Base-by-base conservation (phyloP, 2,797 vertebrate genomes). In the Chelmon rostratus region DNA sequence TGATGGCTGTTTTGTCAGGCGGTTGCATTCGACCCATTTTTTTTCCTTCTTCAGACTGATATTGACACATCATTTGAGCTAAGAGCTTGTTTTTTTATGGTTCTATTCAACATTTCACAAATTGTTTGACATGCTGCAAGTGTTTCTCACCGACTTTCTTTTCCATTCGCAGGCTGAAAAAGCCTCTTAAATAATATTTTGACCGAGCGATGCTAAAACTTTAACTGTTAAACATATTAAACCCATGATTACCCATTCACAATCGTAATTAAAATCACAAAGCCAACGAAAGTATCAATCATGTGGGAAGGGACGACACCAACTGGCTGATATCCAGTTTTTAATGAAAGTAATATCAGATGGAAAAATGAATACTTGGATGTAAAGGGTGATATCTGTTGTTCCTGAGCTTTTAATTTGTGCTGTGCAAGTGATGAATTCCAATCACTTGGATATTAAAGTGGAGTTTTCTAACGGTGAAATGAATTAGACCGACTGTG, bases 331-430 rank as follows among this genome's bases (percentile, higher is more conserved):
- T 80, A 68, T 78, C 50, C 68, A 70, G 6, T 28, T 61, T 81
- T 70, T 62, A 86, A 83, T 83, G 28, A 70, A 83, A 79, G 52
- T 72, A 64, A 78, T 85, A 76, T 69, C 57, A 76, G 53, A 13
- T 74, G 70, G 83, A 87, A 84, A 49, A 82, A 88, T 83, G 46
- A 80, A 85, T 83, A 81, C 74, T 73, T 15, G 65, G 35, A 64
- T 85, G 25, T 73, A 63, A 25, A 5, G 52, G 54, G 21, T 58
- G 59, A 67, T 78, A 67, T 80, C 35, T 44, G 62, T 64, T 76
- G 78, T 74, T 77, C 78, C 73, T 62, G 75, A 82, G 76, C 69
- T 84, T 78, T 86, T 88, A 71, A 78, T 83, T 73, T 54, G 62
- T 75, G 79, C 68, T n/a, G 74, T 68, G 79, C 71, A 65, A 21